Percentiles rank a stretch among this genome's conserved stretches.
phyloP scores from a whole-genome alignment of 1,140 invertebrate genomes.

The Zaprionus africanus region DNA sequence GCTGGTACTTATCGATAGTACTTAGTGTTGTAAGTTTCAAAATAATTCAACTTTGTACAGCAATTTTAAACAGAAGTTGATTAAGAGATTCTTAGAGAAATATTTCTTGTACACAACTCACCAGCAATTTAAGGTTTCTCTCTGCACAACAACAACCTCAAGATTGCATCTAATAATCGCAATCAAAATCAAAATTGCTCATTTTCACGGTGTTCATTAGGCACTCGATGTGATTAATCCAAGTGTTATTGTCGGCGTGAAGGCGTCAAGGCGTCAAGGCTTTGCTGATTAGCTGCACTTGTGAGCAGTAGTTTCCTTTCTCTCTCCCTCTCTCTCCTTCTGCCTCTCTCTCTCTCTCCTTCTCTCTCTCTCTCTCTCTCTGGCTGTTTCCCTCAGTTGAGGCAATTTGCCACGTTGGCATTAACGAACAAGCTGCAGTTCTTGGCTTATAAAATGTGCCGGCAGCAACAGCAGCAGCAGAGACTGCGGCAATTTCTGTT shows the following conservation, averaged over 20 bases:
- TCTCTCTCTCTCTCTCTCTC: neutral
- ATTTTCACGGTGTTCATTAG: neutral
- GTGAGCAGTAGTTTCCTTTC: neutral
- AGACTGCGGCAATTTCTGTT: conserved; percentile 13
- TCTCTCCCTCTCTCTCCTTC: neutral
- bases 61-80: too few relatives aligned
- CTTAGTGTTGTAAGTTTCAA: too few relatives aligned
- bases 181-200: neutral
- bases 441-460: conserved; percentile 39
- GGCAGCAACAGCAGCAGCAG: neutral
- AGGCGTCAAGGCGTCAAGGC: neutral
- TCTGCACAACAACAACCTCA: too few relatives aligned
- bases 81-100: too few relatives aligned
- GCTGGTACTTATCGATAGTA: too few relatives aligned
- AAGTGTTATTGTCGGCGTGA: neutral
- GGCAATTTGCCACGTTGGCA: conserved; percentile 45
- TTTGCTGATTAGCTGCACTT: conserved; percentile 9
- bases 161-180: neutral
- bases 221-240: neutral
- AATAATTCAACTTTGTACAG: too few relatives aligned
- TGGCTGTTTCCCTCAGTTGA: neutral
- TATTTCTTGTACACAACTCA: too few relatives aligned
- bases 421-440: conserved; percentile 33
- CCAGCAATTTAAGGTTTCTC: too few relatives aligned
- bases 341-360: neutral